A percentile compares a stretch with the other conserved stretches of the same genome.
Evolutionary conservation across 2,797 vertebrate species (phyloP).

Genomic region (Varecia variegata): DNA sequence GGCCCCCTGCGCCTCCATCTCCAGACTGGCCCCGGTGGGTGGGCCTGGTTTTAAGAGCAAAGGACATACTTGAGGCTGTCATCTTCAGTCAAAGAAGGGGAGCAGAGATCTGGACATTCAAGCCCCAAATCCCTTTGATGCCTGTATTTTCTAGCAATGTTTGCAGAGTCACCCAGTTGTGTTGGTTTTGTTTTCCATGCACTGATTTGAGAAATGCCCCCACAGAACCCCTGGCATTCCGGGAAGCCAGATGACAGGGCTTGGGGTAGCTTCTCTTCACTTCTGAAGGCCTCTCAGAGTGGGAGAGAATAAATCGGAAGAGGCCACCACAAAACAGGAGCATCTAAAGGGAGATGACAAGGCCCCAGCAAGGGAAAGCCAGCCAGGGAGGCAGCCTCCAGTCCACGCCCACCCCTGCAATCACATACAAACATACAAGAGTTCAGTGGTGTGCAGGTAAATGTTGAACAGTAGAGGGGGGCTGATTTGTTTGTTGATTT

Average conservation of each 20-base stretch:
- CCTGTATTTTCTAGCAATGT: background rate
- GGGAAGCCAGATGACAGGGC: background rate
- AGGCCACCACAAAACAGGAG: background rate
- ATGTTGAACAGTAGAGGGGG: too few species aligned
- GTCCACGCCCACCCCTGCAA: background rate
- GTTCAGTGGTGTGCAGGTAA: background rate
- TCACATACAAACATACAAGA: rapidly evolving
- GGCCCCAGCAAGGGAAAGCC: background rate
- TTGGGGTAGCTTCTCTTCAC: background rate
- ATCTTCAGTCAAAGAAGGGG: background rate
- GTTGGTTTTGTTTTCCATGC: background rate
- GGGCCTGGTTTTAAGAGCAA: background rate
- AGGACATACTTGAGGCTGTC: background rate
- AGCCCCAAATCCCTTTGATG: background rate
- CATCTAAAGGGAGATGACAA: background rate
- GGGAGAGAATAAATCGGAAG: background rate
- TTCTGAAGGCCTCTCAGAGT: background rate
- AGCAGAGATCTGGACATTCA: background rate
- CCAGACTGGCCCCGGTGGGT: background rate
- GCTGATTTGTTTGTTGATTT: background rate
- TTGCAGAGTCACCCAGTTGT: background rate
- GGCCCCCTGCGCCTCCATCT: background rate
- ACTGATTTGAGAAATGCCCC: background rate
- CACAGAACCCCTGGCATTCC: background rate
- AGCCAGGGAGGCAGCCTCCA: background rate